Evolutionary conservation across 2,113 vertebrate species (phyloP), one percentile per base, ranked within the genome.

Genomic region (Anser cygnoides): DNA sequence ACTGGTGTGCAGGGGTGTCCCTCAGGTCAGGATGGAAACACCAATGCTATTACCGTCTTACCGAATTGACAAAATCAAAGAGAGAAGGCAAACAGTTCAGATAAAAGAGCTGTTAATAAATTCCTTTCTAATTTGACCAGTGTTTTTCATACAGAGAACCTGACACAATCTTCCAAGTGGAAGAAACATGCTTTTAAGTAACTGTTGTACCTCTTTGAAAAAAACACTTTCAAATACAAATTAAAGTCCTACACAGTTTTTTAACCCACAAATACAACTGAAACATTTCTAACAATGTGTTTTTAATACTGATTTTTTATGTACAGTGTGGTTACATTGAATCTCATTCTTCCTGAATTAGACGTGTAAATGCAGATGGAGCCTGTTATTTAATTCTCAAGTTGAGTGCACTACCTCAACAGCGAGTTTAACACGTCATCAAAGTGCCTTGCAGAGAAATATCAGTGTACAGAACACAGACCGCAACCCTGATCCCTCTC

Each of bases 401-500:
- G 12, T 17, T 50, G 41, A 54, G 28, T 15, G 73, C n/a, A 50
- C 33, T 44, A 20, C n/a, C 22, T 79, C 72, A 52, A 10, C 23
- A 46, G 44, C 17, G 58, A 61, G n/a, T n/a, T 62, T 50, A 57
- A 73, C 14, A 7, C 16, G 16, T 37, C 44, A 43, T 10, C 31
- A 6, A 17, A 55, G 26, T 0, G 2, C 39, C 35, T 28, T 11
- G 35, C 10, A 10, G 39, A 50, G 50, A 43, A 46, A 37, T 58
- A 76, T n/a, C 23, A 44, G 26, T 0, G 9, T 10, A 21, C 5
- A 41, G 52, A 54, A 52, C 41, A 35, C 0, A 39, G 35, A 29
- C 33, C 6, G 22, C 63, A 66, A 13, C 19, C 61, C 50, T 9
- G 26, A 52, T 41, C 16, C 59, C 58, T 7, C 41, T 37, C 66